Percentiles rank a stretch among this genome's conserved stretches.
Evolutionary conservation across 2,113 vertebrate species (phyloP).

Genomic region (Ceratotherium simum): DNA sequence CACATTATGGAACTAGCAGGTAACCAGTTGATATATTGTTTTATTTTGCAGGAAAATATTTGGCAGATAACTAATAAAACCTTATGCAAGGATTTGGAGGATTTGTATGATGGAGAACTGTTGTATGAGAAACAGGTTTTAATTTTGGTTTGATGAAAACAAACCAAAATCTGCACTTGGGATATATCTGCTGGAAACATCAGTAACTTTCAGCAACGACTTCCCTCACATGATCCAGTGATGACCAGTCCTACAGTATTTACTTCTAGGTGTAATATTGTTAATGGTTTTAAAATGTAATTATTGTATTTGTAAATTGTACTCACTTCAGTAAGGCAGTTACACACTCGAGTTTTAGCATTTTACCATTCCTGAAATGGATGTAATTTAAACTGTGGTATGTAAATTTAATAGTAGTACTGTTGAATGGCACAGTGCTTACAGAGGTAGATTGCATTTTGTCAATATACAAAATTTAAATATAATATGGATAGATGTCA

Average conservation of each 20-base stretch:
- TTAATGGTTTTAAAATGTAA: conserved; percentile 97
- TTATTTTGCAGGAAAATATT: conserved; percentile 95
- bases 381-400: conserved; percentile 91
- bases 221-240: conserved; percentile 84
- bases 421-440: conserved; percentile 90
- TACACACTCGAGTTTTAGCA: conserved; percentile 91
- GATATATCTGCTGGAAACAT: conserved; percentile 85
- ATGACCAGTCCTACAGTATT: conserved; percentile 96
- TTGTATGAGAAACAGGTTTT: conserved; percentile 84
- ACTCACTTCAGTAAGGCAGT: conserved; percentile 92
- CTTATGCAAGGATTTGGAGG: conserved; percentile 82
- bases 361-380: conserved; percentile 90
- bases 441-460: conserved; percentile 89
- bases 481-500: conserved; percentile 82
- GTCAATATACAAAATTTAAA: conserved; percentile 89
- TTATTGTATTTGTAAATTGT: conserved; percentile 98
- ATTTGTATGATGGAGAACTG: conserved; percentile 81
- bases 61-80: conserved; percentile 96
- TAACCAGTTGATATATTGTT: conserved; percentile 45
- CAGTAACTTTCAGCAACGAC: conserved; percentile 78
- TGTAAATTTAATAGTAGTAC: conserved; percentile 89
- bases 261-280: conserved; percentile 95
- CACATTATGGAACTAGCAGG: not conserved
- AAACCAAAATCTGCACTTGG: conserved; percentile 85
- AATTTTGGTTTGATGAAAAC: conserved; percentile 83